Evolutionary conservation across 2,888 invertebrate species (phyloP).

Genomic region (Resseliella maxima): DNA sequence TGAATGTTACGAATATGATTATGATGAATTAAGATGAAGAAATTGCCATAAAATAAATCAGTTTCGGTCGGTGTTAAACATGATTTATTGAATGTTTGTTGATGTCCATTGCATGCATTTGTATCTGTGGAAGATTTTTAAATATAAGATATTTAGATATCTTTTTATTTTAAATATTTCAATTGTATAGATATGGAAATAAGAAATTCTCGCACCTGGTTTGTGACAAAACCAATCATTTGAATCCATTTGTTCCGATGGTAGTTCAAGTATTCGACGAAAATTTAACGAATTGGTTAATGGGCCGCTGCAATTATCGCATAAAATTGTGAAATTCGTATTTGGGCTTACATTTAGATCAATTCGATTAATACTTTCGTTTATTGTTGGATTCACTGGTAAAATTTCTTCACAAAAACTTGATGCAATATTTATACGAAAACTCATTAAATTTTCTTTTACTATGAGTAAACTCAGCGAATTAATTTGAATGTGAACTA

Average conservation of each 20-base stretch:
- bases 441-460: slow-evolving; percentile 8
- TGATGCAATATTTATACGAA: slow-evolving; percentile 52
- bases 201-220: background rate
- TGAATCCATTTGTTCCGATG: slow-evolving; percentile 59
- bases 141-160: no score
- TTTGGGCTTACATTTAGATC: background rate
- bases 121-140: no score
- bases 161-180: no score
- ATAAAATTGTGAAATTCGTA: slow-evolving; percentile 21
- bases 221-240: slow-evolving; percentile 60
- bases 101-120: background rate
- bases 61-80: slow-evolving; percentile 57
- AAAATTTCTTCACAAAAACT: slow-evolving; percentile 47
- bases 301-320: slow-evolving; percentile 37
- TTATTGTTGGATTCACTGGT: background rate
- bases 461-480: slow-evolving; percentile 53
- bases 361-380: background rate
- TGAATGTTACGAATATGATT: slow-evolving; percentile 55
- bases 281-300: slow-evolving; percentile 56
- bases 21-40: slow-evolving; percentile 58
- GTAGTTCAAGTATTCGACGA: slow-evolving; percentile 59
- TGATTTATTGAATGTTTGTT: slow-evolving; percentile 14
- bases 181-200: no score
- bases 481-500: background rate
- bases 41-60: slow-evolving; percentile 59